phyloP scores from a whole-genome alignment of 2,113 vertebrate species.

The Leptobrachium ailaonicum region DNA sequence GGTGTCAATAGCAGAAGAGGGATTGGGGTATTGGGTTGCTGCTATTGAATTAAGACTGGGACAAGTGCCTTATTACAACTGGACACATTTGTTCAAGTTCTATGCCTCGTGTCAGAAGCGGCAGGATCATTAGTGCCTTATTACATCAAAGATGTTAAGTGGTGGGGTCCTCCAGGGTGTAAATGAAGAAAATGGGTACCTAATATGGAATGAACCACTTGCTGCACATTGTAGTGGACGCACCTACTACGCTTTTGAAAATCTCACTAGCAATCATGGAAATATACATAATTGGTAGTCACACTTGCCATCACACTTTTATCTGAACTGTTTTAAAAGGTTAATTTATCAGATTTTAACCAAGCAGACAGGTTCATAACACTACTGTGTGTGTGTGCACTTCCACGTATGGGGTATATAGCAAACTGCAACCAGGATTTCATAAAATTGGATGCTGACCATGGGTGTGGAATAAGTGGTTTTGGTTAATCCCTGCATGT shows the following conservation, averaged over 20 bases:
- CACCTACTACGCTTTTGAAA: no score
- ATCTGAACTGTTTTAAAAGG: no score
- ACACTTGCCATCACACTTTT: no score
- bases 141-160: neutral
- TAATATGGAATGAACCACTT: no score
- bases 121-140: neutral
- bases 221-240: no score
- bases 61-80: constrained; percentile 4
- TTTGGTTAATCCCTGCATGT: no score
- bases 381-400: neutral
- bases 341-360: neutral
- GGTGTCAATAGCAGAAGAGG: constrained; percentile 21
- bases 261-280: no score
- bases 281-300: no score
- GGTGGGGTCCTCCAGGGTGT: neutral
- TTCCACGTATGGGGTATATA: neutral
- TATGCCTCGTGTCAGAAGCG: neutral
- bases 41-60: no score
- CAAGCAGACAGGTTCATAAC: neutral
- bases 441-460: no score
- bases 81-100: neutral
- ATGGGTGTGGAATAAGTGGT: no score
- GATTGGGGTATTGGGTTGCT: neutral
- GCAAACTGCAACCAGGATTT: neutral
- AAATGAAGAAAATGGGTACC: no score